These are phyloP conservation scores for Pelecanus crispus DNA, from an alignment of 2,113 vertebrate genomes.

Conservation along the genomic window DNA sequence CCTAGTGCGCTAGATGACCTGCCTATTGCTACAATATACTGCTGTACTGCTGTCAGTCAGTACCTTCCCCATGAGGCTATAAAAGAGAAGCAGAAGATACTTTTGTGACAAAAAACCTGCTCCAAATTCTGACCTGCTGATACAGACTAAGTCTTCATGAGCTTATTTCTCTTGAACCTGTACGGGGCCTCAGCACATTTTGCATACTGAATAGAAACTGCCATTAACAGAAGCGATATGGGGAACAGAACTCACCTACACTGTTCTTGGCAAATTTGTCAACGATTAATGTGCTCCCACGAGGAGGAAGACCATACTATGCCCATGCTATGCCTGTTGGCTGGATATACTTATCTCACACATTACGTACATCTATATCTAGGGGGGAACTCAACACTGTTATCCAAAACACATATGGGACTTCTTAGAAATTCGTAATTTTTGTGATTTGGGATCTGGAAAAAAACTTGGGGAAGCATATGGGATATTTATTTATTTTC, in stretches of 20 bases:
- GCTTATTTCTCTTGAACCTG: background rate
- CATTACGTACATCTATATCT: fast-evolving
- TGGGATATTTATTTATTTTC: background rate
- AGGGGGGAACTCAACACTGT: background rate
- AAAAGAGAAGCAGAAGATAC: background rate
- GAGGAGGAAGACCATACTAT: background rate
- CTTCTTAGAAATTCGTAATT: background rate
- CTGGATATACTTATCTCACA: background rate
- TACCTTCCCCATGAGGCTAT: background rate
- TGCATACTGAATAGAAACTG: background rate
- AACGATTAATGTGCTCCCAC: background rate
- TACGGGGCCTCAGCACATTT: background rate
- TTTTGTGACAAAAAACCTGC: background rate
- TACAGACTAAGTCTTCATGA: background rate
- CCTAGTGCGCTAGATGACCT: background rate
- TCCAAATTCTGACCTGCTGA: background rate
- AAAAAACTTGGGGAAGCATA: background rate
- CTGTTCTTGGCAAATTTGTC: background rate
- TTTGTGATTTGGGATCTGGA: background rate
- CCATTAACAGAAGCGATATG: background rate
- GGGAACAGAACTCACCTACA: background rate
- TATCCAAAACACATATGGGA: background rate
- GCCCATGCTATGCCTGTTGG: background rate
- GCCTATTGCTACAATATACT: background rate
- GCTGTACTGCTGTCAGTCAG: background rate